These are phyloP conservation scores for Coluber constrictor DNA, from an alignment of 2,797 vertebrate genomes.

Conservation along the genomic window DNA sequence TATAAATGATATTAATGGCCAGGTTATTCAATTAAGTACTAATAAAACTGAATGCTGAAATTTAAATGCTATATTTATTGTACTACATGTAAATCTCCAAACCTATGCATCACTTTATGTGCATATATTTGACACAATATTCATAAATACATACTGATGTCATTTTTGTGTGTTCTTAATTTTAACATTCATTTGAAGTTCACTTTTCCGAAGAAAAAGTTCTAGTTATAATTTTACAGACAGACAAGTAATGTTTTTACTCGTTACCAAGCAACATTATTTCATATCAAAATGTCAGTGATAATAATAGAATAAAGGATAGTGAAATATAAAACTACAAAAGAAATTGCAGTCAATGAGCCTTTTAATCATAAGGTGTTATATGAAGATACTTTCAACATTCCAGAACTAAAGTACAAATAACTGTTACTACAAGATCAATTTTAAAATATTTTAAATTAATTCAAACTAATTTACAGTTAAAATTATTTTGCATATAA, in stretches of 20 bases:
- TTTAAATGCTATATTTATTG: not conserved
- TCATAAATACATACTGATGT: not conserved
- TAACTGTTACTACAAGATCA: conserved; percentile 1
- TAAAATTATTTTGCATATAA: not conserved
- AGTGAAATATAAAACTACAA: conserved; percentile 22
- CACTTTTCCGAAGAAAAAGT: not conserved
- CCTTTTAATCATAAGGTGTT: not conserved
- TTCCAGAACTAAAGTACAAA: not conserved
- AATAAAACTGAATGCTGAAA: not conserved
- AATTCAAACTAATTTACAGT: not conserved
- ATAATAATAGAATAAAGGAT: conserved; percentile 5
- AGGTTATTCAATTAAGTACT: not conserved
- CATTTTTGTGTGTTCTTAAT: not conserved
- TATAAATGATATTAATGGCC: not conserved
- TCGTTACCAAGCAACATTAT: conserved; percentile 1
- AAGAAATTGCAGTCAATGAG: not conserved
- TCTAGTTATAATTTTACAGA: not conserved
- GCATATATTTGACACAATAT: not conserved
- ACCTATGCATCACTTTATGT: not conserved
- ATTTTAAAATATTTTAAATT: not conserved
- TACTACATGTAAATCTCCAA: not conserved
- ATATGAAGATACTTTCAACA: conserved; percentile 8
- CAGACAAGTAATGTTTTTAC: not conserved
- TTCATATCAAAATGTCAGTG: not conserved
- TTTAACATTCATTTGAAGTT: not conserved